Evolutionary conservation across 2,888 invertebrate genomes (phyloP).

Genomic region (Tenthredo notha): DNA sequence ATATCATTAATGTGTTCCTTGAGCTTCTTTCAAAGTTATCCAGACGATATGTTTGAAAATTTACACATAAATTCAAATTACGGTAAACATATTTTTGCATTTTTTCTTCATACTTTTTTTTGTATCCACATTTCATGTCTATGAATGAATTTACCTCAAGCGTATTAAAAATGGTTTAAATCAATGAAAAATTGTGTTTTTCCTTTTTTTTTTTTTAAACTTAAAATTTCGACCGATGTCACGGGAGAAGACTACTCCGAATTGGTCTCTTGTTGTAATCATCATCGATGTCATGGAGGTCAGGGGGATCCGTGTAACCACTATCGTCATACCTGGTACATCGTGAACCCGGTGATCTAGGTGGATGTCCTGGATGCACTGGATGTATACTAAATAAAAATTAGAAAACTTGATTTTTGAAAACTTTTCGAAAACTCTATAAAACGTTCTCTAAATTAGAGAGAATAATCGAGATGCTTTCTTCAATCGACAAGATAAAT

Average conservation of each 20-base stretch:
- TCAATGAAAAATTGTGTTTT: conserved; percentile 15
- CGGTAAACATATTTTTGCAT: not conserved
- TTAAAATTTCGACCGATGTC: conserved; percentile 67
- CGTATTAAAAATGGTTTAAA: conserved; percentile 15
- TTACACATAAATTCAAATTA: not conserved
- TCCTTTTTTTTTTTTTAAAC: not conserved
- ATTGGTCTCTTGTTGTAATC: conserved; percentile 84
- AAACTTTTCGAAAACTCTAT: not conserved
- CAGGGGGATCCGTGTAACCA: conserved; percentile 85
- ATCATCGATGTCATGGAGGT: conserved; percentile 85
- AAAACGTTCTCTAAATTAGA: not conserved
- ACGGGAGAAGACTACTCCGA: conserved; percentile 74
- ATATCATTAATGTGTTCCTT: not conserved
- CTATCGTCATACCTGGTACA: conserved; percentile 87
- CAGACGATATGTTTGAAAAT: not conserved
- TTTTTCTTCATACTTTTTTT: not conserved
- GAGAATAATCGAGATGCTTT: not conserved
- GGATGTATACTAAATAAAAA: conserved; percentile 79
- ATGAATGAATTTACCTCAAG: not conserved
- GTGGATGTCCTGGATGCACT: conserved; percentile 79
- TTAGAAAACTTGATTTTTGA: conserved; percentile 63
- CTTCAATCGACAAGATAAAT: not conserved
- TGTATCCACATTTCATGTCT: not conserved
- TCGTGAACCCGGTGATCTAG: conserved; percentile 79
- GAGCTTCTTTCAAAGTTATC: not conserved